Conservation (phyloP, 2,888 invertebrate genomes). For the Drosophila sordidula region DNA sequence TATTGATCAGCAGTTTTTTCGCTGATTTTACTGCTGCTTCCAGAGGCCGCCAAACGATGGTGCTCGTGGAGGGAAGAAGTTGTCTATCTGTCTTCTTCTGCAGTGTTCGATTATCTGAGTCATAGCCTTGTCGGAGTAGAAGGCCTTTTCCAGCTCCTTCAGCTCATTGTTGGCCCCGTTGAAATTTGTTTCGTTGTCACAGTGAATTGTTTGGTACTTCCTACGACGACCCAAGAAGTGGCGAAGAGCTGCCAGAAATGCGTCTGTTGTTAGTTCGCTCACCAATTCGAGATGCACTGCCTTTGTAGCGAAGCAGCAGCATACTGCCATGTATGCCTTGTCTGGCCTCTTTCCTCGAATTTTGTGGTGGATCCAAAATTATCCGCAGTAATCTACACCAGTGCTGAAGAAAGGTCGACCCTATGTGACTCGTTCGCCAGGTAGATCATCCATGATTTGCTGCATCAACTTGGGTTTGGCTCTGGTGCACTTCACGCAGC, state of each 20-base stretch:
- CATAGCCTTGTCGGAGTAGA: not conserved
- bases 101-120: no score
- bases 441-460: not conserved
- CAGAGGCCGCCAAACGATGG: no score
- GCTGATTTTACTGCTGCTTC: no score
- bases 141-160: not conserved
- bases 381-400: not conserved
- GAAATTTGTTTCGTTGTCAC: no score
- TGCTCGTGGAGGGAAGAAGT: no score
- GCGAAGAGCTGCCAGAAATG: not conserved
- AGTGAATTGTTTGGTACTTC: no score
- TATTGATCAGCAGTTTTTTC: no score
- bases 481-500: not conserved
- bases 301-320: not conserved
- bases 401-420: not conserved
- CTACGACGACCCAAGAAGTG: no score
- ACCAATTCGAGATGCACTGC: not conserved
- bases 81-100: not conserved
- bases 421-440: not conserved
- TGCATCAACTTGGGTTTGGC: not conserved
- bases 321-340: not conserved
- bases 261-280: not conserved
- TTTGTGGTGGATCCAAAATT: not conserved
- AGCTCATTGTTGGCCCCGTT: no score
- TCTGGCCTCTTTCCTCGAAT: not conserved